Conservation (phyloP, 2,113 vertebrate species). For the Danio rerio region GRCz12tu NC_133187.1:38386501-38387000, state of each 20-base stretch:
- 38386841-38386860: conserved; percentile 47
- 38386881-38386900: conserved; percentile 75
- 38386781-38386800: conserved; percentile 35
- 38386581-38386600: neutral
- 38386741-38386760: neutral
- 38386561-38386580: neutral
- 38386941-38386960: conserved; percentile 18
- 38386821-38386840: conserved; percentile 44
- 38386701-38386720: conserved; percentile 16
- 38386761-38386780: conserved; percentile 28
- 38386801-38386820: conserved; percentile 24
- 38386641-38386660: conserved; percentile 26
- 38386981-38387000: conserved; percentile 18
- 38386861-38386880: conserved; percentile 64
- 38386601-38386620: conserved; percentile 2
- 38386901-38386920: conserved; percentile 81
- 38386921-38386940: conserved; percentile 78
- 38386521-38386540: conserved; percentile 9
- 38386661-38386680: neutral
- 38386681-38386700: neutral
- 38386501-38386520: neutral
- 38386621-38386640: neutral
- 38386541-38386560: neutral
- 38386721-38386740: neutral
- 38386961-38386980: neutral